These are phyloP conservation scores for Ochropleura plecta DNA, from an alignment of 2,888 invertebrate genomes.

Conservation along the genomic window DNA sequence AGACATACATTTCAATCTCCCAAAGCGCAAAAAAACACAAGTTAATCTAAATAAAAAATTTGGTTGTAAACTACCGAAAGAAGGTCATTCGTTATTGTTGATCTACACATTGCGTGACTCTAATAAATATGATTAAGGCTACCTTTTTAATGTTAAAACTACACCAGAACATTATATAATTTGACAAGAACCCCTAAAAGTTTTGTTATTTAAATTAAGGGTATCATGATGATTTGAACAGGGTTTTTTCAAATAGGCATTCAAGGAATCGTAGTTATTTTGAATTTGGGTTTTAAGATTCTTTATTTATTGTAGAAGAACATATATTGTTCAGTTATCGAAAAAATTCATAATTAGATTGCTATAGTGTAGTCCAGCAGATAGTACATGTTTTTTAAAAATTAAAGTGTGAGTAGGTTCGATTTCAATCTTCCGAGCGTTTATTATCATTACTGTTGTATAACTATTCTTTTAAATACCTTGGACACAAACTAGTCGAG, in stretches of 20 bases:
- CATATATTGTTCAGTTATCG: no score
- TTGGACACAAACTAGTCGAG: no score
- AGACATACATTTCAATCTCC: constrained; percentile 28
- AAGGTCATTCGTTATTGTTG: constrained; percentile 55
- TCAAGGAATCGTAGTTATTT: no score
- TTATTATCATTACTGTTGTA: no score
- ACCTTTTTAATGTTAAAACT: constrained; percentile 51
- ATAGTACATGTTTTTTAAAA: no score
- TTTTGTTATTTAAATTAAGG: constrained; percentile 52
- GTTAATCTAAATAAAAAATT: constrained; percentile 37
- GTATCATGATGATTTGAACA: constrained; percentile 33
- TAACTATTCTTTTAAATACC: no score
- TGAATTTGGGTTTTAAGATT: no score
- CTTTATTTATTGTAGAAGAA: no score
- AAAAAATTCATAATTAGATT: no score
- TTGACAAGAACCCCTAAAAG: constrained; percentile 41
- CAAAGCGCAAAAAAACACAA: constrained; percentile 30
- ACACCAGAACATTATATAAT: constrained; percentile 60
- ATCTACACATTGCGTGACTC: constrained; percentile 58
- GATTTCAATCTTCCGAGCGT: no score
- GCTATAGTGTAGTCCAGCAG: no score
- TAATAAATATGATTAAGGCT: constrained; percentile 62
- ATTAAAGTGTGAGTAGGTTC: no score
- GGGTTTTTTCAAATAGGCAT: constrained; percentile 17
- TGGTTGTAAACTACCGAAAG: constrained; percentile 27